Percentiles rank a stretch among this genome's conserved stretches.
These are phyloP conservation scores for Psilopsiagon aymara DNA, from an alignment of 2,113 vertebrate genomes.

Conservation along the genomic window DNA sequence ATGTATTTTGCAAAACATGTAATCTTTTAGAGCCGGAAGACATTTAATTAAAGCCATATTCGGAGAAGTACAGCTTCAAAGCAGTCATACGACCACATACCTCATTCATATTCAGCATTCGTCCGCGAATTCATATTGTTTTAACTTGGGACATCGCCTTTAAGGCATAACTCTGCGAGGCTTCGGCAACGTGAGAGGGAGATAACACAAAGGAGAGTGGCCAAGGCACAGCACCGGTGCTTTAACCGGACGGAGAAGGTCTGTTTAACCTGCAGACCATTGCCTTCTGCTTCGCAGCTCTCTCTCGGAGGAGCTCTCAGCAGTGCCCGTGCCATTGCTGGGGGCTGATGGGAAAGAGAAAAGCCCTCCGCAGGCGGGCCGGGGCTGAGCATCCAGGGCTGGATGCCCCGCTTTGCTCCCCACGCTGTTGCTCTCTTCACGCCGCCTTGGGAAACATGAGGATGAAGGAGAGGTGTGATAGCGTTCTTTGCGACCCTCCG, in stretches of 20 bases:
- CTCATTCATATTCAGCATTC: conserved; percentile 75
- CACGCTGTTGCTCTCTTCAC: not conserved
- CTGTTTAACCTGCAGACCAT: not conserved
- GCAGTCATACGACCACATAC: conserved; percentile 57
- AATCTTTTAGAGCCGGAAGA: conserved; percentile 77
- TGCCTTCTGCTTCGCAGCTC: not conserved
- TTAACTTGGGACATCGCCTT: conserved; percentile 51
- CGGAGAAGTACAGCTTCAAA: conserved; percentile 72
- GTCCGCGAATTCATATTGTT: conserved; percentile 63
- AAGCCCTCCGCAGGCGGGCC: not conserved
- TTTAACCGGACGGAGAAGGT: not conserved
- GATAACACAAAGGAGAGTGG: not conserved
- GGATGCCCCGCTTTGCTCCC: not conserved
- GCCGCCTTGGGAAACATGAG: not conserved
- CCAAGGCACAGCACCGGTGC: not conserved
- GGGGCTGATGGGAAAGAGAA: not conserved
- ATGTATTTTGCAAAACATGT: conserved; percentile 79
- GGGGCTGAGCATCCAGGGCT: not conserved
- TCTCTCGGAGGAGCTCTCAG: not conserved
- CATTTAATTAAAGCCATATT: conserved; percentile 80
- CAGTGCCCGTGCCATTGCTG: not conserved
- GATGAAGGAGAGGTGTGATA: not conserved
- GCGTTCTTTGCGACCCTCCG: not conserved
- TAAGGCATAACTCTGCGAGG: not conserved
- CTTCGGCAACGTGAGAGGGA: not conserved